Percentiles rank a stretch among this genome's conserved stretches.
These are phyloP conservation scores for Montipora capricornis DNA, from an alignment of 64 coral and sea anemone species.

Conservation along the genomic window DNA sequence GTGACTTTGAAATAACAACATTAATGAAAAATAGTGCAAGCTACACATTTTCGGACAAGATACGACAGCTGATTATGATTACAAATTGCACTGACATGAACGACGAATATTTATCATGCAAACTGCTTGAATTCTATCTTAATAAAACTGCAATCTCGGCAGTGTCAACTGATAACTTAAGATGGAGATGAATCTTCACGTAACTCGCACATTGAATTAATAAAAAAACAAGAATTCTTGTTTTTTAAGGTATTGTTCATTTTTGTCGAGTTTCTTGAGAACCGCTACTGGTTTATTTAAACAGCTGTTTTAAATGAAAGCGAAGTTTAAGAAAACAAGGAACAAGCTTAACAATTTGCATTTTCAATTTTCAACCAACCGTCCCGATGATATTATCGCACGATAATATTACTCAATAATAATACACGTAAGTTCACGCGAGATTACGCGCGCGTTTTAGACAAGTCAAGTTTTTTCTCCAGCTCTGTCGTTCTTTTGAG, in stretches of 20 bases:
- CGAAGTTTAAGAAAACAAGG: slow-evolving; percentile 20
- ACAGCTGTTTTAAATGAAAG: slow-evolving; percentile 36
- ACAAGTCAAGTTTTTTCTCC: neutral
- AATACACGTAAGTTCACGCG: neutral
- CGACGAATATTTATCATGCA: too few relatives aligned
- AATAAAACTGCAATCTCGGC: too few relatives aligned
- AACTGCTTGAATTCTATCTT: too few relatives aligned
- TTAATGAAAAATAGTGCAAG: too few relatives aligned
- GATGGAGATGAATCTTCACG: neutral
- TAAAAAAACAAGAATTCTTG: neutral
- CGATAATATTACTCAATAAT: neutral
- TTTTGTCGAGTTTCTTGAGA: neutral
- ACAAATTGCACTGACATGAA: too few relatives aligned
- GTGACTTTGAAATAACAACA: too few relatives aligned
- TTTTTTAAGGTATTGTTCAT: neutral
- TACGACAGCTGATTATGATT: too few relatives aligned
- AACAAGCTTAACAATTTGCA: slow-evolving; percentile 20
- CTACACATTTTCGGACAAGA: too few relatives aligned
- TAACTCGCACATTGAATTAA: neutral
- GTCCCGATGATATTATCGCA: slow-evolving; percentile 10
- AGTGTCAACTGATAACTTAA: too few relatives aligned
- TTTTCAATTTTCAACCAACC: slow-evolving; percentile 28
- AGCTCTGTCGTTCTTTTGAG: neutral
- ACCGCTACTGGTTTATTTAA: neutral
- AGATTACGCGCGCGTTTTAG: neutral